A percentile compares a stretch with the other conserved stretches of the same genome.
These are phyloP conservation scores for Grallaria varia DNA, from an alignment of 2,113 vertebrate genomes.

Conservation along the genomic window DNA sequence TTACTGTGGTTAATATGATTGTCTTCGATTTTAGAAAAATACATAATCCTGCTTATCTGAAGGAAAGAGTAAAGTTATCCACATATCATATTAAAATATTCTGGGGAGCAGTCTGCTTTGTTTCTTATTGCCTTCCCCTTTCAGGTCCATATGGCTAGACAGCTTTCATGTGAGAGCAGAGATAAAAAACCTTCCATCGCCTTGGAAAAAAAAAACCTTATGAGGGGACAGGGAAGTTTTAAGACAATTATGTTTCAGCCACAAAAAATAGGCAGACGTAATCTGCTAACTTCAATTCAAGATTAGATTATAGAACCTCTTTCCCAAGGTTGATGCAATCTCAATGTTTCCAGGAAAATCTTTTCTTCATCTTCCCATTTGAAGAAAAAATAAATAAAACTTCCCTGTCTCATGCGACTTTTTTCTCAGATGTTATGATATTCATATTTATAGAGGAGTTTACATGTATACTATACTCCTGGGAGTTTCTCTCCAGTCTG, in stretches of 20 bases:
- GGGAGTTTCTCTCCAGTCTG: neutral
- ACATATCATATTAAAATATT: neutral
- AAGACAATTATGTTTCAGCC: neutral
- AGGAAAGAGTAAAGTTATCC: neutral
- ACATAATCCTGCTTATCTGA: neutral
- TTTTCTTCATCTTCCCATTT: neutral
- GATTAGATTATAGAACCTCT: neutral
- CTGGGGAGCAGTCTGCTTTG: neutral
- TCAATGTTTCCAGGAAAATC: neutral
- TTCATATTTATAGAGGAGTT: conserved; percentile 35
- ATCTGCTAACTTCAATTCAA: neutral
- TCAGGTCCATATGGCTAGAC: neutral
- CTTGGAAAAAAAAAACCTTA: neutral
- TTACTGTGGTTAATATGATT: neutral
- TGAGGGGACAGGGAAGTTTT: neutral
- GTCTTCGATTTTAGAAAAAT: neutral
- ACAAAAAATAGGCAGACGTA: neutral
- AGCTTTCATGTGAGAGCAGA: neutral
- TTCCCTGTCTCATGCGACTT: neutral
- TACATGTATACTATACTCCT: neutral
- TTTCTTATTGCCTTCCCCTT: neutral
- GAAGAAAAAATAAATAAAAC: neutral
- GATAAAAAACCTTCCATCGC: neutral
- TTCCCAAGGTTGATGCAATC: neutral
- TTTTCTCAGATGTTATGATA: neutral